Base-by-base conservation (phyloP, 2,113 vertebrate genomes). In the Lagopus leucura region DNA sequence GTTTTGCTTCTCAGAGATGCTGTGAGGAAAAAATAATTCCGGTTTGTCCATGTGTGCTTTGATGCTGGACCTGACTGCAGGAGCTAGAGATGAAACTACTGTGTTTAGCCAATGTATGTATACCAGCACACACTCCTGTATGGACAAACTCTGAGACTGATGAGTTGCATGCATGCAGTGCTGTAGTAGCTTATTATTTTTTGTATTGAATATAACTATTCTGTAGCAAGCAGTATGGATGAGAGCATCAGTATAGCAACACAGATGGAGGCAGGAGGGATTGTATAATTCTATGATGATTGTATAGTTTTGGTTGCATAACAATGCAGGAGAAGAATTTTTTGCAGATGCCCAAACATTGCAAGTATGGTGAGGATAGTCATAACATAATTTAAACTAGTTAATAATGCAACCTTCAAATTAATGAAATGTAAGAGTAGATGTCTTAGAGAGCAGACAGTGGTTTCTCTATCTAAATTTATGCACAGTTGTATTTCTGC, bases 331-430 rank as follows among this genome's bases (percentile, higher is more conserved):
- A 58, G 42, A 50, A 64, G 13, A 8, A 38, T 57, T 72, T 67
- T 83, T 79, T 77, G 40, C 45, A 54, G 38, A 30, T 57, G 63
- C 30, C 40, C 67, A 52, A 84, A 60, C 10, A 13, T 42, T 88
- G n/a, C 30, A 83, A 67, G 8, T 87, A 28, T 17, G 22, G 24
- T 0, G 2, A 34, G 18, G 20, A 77, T 86, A 84, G 83, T 78
- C 52, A 67, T 72, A 72, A 90, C 67, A 63, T 67, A 40, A 90
- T 96, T 93, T 64, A 67, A 92, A 45, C 71, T 64, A 93, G n/a
- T 58, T 83, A 70, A 52, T 88, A 78, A 91, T 28, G 18, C 14
- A 80, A 60, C 38, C 61, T 93, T 81, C n/a, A 85, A 80, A 76
- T 73, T 82, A 73, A 38, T 57, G 58, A 72, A 42, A 40, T 30